Evolutionary conservation across 2,797 vertebrate species (phyloP), one percentile per base, ranked within the genome.

Genomic region (Enteromius paludinosus): DNA sequence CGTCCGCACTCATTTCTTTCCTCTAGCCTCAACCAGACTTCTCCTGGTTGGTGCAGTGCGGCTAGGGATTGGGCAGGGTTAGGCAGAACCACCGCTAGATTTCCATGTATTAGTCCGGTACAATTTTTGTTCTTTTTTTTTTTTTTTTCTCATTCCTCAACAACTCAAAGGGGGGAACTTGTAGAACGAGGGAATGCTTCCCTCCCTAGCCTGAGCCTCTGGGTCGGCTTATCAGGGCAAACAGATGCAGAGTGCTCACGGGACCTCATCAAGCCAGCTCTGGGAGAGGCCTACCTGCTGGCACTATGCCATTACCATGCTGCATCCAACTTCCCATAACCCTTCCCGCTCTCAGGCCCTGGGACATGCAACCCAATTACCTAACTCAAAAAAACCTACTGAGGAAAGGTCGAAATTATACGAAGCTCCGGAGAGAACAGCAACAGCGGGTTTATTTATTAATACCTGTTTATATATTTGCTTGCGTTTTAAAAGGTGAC

Each of bases 141-240:
- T 68, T 86, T 14, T 47, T 47, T 47, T 47, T 3, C 45, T 84
- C 54, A 78, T 85, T 82, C 83, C 82, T 89, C 81, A 52, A 61
- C 2, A 43, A 49, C n/a, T 71, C 65, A 70, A 49, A 28, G 33
- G 11, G 68, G 52, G 68, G 14, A 5, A 38, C 54, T 81, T 23
- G 35, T 56, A 64, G 49, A 47, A 62, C 41, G 28, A 71, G 54
- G 74, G 73, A 83, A 78, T 4, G 10, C 35, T 56, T 28, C 64
- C 43, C 35, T 41, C 38, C 52, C 64, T 78, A 82, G 73, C 59
- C 52, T 25, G 72, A 85, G 77, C 90, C 90, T 87, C 79, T 41
- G 88, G 90, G 88, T 92, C 86, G 92, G 90, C 92, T 95, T 95
- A 95, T 95, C 94, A 89, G 90, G 91, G 87, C 88, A 88, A 92